phyloP scores from a whole-genome alignment of 2,888 invertebrate genomes.

The Epistrophe eligans region DNA sequence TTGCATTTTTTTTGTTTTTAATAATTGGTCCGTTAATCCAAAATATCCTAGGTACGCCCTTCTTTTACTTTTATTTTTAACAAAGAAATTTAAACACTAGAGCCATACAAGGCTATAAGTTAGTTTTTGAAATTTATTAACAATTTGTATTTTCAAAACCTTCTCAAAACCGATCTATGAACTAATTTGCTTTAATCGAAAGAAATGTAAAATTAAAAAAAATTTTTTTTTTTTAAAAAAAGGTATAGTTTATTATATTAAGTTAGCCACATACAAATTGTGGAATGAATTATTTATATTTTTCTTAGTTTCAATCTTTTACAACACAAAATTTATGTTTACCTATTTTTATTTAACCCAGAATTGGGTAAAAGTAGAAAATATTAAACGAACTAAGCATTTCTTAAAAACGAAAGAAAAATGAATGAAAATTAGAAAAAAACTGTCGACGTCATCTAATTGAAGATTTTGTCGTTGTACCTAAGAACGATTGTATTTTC shows the following conservation, averaged over 20 bases:
- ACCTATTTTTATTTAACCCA: conserved; percentile 19
- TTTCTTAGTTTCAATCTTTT: conserved; percentile 39
- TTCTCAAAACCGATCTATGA: no score
- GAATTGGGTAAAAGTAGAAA: conserved; percentile 37
- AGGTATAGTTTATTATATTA: conserved; percentile 26
- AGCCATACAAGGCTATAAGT: no score
- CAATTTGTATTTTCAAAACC: no score
- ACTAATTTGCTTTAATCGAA: no score
- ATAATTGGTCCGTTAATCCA: no score
- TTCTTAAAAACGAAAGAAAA: conserved; percentile 58
- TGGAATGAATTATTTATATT: conserved; percentile 54
- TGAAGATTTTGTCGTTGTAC: conserved; percentile 20
- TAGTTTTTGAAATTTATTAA: no score
- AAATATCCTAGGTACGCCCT: no score
- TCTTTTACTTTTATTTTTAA: no score
- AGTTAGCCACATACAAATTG: conserved; percentile 68
- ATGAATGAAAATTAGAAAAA: conserved; percentile 46
- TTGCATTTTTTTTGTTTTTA: no score
- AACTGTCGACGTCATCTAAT: conserved; percentile 64
- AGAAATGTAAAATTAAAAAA: not conserved
- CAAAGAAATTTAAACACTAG: no score
- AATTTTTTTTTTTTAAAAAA: conserved; percentile 38
- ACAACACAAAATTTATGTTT: conserved; percentile 40
- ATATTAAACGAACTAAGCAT: conserved; percentile 27
- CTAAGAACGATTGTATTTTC: conserved; percentile 96